These are phyloP conservation scores for Heterocephalus glaber DNA, from an alignment of 2,113 vertebrate species.

Conservation along the genomic window DNA sequence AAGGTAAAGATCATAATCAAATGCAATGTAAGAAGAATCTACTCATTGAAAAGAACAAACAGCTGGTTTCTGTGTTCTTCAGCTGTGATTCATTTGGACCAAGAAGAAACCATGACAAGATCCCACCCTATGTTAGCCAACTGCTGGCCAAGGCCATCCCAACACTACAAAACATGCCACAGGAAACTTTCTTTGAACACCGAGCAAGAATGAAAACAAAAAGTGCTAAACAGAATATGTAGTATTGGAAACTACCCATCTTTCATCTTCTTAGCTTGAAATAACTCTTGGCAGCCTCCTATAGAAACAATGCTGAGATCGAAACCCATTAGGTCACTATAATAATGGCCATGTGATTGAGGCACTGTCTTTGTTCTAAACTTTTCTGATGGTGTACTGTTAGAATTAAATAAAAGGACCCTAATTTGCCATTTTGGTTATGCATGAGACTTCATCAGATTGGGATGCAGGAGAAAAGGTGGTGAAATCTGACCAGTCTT, in stretches of 20 bases:
- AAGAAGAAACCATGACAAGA: neutral
- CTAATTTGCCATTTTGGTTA: slow-evolving; percentile 44
- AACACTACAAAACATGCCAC: neutral
- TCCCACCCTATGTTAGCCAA: neutral
- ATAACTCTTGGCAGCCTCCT: neutral
- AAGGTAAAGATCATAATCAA: neutral
- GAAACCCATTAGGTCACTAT: neutral
- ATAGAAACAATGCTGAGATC: neutral
- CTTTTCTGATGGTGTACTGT: slow-evolving; percentile 15
- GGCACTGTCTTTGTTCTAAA: neutral
- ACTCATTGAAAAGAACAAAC: neutral
- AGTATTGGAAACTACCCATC: neutral
- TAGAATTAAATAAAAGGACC: slow-evolving; percentile 49
- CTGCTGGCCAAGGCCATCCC: neutral
- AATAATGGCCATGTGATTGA: neutral
- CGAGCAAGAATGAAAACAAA: neutral
- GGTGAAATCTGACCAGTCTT: slow-evolving; percentile 46
- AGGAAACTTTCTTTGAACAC: slow-evolving; percentile 8
- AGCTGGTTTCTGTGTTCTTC: neutral
- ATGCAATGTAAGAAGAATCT: neutral
- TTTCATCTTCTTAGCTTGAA: neutral
- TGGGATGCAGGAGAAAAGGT: neutral
- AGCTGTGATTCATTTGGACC: neutral
- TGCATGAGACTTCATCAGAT: slow-evolving; percentile 67
- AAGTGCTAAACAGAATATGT: neutral